Conservation (phyloP, 1,140 invertebrate species). For the Amyelois transitella region DNA sequence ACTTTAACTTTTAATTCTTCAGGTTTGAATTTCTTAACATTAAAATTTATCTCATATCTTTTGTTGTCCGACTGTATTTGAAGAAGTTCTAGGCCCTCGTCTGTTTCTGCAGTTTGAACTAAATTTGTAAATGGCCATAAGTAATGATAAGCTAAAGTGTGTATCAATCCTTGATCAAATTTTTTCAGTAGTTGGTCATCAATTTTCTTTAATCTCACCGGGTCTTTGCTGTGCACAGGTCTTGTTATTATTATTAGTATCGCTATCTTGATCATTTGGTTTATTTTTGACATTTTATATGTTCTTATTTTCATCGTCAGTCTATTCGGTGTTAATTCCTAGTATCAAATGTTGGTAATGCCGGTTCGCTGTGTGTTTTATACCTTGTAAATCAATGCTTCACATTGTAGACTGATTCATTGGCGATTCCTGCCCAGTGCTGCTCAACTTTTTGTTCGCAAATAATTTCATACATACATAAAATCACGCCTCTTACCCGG, state of each 20-base stretch:
- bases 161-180: constrained; percentile 48
- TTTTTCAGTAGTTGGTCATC: constrained; percentile 51
- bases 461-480: too few relatives aligned
- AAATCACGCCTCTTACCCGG: too few relatives aligned
- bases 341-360: constrained; percentile 35
- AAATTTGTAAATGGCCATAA: constrained; percentile 65
- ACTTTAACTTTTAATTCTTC: constrained; percentile 88
- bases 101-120: constrained; percentile 52
- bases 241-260: constrained; percentile 29
- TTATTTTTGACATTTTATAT: constrained; percentile 25
- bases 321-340: constrained; percentile 20
- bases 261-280: constrained; percentile 43
- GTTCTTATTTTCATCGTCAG: not conserved
- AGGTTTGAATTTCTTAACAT: constrained; percentile 86
- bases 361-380: constrained; percentile 37
- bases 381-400: too few relatives aligned
- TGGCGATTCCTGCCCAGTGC: too few relatives aligned
- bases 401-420: too few relatives aligned
- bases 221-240: constrained; percentile 30
- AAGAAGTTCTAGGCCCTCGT: constrained; percentile 47
- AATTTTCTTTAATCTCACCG: constrained; percentile 30
- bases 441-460: too few relatives aligned
- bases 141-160: constrained; percentile 51
- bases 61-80: constrained; percentile 70
- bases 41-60: constrained; percentile 76